Base-by-base conservation (phyloP, 2,113 vertebrate genomes). In the Arenaria interpres region DNA sequence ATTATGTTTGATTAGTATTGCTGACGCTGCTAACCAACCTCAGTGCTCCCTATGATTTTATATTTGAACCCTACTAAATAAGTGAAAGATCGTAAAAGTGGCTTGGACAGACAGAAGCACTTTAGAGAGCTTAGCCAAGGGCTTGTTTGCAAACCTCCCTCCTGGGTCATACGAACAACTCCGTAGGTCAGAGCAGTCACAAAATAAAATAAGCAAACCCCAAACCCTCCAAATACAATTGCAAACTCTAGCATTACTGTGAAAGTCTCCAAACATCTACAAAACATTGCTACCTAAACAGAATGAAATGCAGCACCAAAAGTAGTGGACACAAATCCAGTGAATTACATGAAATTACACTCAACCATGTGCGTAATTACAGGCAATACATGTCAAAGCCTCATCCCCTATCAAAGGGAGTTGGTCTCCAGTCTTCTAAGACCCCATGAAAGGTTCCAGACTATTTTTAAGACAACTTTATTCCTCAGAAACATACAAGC, bases 1-100 rank as follows among this genome's bases (percentile, higher is more conserved):
- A 93, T 84, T 90, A 94, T 33, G 76, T 85, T 93, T 97, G 88
- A 95, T 96, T 94, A 66, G 86, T 64, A 84, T 67, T 77, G 87
- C 88, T 90, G 89, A 94, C 7, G 54, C 72, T 6, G 2, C 91
- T 94, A 96, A 81, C 77, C 77, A 90, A 73, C 54, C 64, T 94
- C 91, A 45, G 53, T 77, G 54, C 60, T 78, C 88, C 62, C 81
- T 75, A 10, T 23, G 46, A 83, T 66, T 94, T 93, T 84, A 12
- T 69, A 90, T 60, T 62, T 92, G 63, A 97, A 89, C 56, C 15
- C 28, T 75, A 59, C 45, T 83, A 86, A 91, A 63, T 83, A 81
- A 83, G 20, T 51, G 41, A 69, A 89, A 86, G 46, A 75, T 87
- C 10, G 41, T 89, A 66, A 95, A 91, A 95, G 78, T 46, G 32